Evolutionary conservation across 2,797 vertebrate species (phyloP), one percentile per base, ranked within the genome.

Genomic region (Megaceryle alcyon): DNA sequence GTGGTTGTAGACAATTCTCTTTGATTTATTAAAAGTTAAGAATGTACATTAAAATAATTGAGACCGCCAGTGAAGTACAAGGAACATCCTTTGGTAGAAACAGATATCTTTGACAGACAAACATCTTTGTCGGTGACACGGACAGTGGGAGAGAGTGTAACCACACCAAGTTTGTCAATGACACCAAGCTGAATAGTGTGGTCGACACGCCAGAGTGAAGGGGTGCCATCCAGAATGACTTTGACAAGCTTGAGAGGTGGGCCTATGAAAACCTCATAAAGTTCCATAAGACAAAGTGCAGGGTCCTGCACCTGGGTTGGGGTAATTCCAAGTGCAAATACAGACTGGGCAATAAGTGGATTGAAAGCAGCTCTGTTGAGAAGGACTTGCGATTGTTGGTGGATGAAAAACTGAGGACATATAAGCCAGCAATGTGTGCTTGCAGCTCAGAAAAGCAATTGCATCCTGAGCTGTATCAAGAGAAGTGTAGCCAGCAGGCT

Each of bases 21-120:
- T 76, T 53, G n/a, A 83, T 94, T 88, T 91, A 78, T 69, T 78
- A 41, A 57, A 86, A 79, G n/a, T 66, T 86, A 83, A 51, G 41
- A 85, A 51, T 14, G 15, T 21, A 25, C 35, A 81, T 88, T 63
- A 81, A 91, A 86, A 90, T 82, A 95, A 88, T 73, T 76, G 79
- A 96, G 31, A 73, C 12, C 6, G 4, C 6, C 14, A 53, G 15
- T 37, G 54, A 94, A 82, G 39, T 66, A 44, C 7, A 69, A 64
- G 12, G n/a, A 92, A 51, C 37, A 83, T 66, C 9, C 29, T 90
- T 82, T 82, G 25, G 12, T 48, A 69, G 72, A 16, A 28, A 48
- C 13, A 54, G 49, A 21, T 18, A 21, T 31, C 61, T 61, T 41
- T 63, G 39, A 26, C 14, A 63, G 60, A 41, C 18, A 63, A 10